These are phyloP conservation scores for Gila robusta DNA, from an alignment of 2,797 vertebrate genomes.

Conservation along the genomic window DNA sequence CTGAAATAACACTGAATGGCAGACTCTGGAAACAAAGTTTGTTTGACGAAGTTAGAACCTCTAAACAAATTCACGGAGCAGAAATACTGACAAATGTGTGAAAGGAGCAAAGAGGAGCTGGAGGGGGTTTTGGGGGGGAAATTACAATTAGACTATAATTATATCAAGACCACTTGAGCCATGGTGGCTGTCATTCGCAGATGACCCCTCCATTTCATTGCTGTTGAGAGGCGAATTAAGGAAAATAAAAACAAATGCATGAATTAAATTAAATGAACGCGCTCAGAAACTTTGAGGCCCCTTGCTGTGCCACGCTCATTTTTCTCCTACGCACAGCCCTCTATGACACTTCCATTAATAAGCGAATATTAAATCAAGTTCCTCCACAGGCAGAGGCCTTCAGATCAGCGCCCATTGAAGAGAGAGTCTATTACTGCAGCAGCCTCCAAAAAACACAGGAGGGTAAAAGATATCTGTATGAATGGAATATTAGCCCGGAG, in stretches of 20 bases:
- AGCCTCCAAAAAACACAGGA: conserved; percentile 58
- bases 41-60: not conserved
- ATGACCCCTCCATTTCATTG: conserved; percentile 54
- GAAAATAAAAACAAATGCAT: conserved; percentile 66
- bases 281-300: conserved; percentile 56
- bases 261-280: conserved; percentile 58
- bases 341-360: conserved; percentile 70
- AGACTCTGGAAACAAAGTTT: not conserved
- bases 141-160: conserved; percentile 50
- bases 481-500: conserved; percentile 54
- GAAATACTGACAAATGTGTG: conserved; percentile 21
- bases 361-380: conserved; percentile 72
- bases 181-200: conserved; percentile 52
- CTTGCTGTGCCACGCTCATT: conserved; percentile 58
- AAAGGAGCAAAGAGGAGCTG: not conserved
- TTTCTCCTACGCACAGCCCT: conserved; percentile 63
- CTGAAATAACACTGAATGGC: not conserved
- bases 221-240: conserved; percentile 60
- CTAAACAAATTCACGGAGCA: conserved; percentile 18
- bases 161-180: conserved; percentile 58
- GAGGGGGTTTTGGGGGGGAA: not conserved
- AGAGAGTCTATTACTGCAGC: conserved; percentile 63
- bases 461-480: conserved; percentile 56
- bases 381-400: conserved; percentile 63
- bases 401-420: conserved; percentile 62